A percentile compares a stretch with the other conserved stretches of the same genome.
phyloP scores from a whole-genome alignment of 1,140 invertebrate genomes.

The Thalassaphorura encarpata region DNA sequence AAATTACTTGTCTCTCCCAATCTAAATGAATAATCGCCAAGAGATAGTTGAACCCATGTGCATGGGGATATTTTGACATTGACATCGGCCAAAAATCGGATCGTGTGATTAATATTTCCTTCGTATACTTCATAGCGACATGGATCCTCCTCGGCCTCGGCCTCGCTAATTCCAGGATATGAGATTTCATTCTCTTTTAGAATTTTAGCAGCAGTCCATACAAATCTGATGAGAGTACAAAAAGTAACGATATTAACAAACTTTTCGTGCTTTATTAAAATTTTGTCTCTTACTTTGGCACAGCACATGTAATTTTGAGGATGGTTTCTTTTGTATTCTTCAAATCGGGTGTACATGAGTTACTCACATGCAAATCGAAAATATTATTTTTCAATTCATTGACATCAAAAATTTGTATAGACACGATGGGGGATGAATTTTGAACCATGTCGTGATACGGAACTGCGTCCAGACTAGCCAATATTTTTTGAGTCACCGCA shows the following conservation, averaged over 20 bases:
- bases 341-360: no score
- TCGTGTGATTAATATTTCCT: slow-evolving; percentile 17
- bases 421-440: not conserved
- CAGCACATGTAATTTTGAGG: slow-evolving; percentile 14
- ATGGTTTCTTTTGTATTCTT: no score
- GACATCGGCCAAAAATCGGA: slow-evolving; percentile 22
- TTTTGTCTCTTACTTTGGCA: slow-evolving; percentile 14
- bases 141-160: not conserved
- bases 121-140: slow-evolving; percentile 22
- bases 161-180: slow-evolving; percentile 3
- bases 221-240: slow-evolving; percentile 5
- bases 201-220: slow-evolving; percentile 9
- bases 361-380: slow-evolving; percentile 7
- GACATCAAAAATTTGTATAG: not conserved
- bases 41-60: slow-evolving; percentile 13
- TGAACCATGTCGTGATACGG: not conserved
- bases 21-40: not conserved
- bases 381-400: not conserved
- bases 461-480: not conserved
- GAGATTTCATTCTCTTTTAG: slow-evolving; percentile 4
- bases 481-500: slow-evolving; percentile 1
- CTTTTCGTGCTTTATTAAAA: no score
- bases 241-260: not conserved
- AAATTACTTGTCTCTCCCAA: not conserved
- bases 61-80: slow-evolving; percentile 23